A percentile compares a stretch with the other conserved stretches of the same genome.
Evolutionary conservation across 2,888 invertebrate genomes (phyloP).

Genomic region (Desoria tigrina): DNA sequence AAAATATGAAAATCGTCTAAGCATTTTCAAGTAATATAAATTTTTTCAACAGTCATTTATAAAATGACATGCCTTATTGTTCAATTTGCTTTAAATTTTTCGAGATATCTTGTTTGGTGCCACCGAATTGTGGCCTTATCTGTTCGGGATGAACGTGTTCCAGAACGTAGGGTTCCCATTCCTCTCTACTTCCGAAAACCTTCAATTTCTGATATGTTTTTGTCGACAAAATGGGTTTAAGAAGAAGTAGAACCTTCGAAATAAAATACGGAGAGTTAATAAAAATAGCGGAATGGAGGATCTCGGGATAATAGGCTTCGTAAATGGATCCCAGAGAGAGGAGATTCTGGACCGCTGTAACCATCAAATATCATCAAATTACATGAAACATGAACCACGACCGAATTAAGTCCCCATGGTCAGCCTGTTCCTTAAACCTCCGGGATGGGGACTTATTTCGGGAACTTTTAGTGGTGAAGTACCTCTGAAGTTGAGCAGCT

Average conservation of each 20-base stretch:
- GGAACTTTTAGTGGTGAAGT: not conserved
- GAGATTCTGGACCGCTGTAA: conserved; percentile 29
- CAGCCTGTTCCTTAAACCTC: too few species aligned
- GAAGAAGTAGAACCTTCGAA: conserved; percentile 20
- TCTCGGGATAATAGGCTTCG: conserved; percentile 39
- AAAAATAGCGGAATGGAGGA: conserved; percentile 24
- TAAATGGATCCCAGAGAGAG: conserved; percentile 33
- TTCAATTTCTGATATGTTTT: conserved; percentile 34
- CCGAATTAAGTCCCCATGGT: too few species aligned
- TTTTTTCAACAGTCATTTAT: too few species aligned
- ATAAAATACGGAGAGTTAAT: conserved; percentile 32
- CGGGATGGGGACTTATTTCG: too few species aligned
- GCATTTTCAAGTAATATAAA: too few species aligned
- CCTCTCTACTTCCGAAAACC: conserved; percentile 21
- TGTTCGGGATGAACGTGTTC: conserved; percentile 17
- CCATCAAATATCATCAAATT: not conserved
- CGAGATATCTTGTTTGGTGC: too few species aligned
- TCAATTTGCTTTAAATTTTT: too few species aligned
- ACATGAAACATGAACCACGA: too few species aligned
- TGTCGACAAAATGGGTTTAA: conserved; percentile 30
- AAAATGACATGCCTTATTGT: too few species aligned
- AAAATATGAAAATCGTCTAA: too few species aligned
- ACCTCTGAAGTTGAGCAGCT: conserved; percentile 34
- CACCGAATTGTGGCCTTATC: conserved; percentile 31
- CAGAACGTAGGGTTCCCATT: conserved; percentile 22